Evolutionary conservation across 1,140 invertebrate species (phyloP), one percentile per base, ranked within the genome.

Genomic region (Drosophila kurseongensis): DNA sequence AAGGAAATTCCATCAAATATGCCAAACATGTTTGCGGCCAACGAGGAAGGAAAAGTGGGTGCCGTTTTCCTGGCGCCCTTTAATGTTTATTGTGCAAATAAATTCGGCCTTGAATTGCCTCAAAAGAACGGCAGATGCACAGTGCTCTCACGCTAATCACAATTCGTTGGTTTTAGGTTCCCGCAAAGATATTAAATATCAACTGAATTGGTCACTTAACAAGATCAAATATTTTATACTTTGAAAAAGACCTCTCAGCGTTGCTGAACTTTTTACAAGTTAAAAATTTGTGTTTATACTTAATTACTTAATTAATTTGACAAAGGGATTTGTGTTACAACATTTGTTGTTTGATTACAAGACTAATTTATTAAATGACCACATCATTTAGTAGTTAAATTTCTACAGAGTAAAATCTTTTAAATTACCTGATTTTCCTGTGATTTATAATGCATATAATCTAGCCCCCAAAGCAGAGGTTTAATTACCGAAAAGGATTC

Each of bases 1-100:
- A 89, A 88, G 73, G 86, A 81, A 88, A 89, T 88, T 76, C 83
- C 83, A 88, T 88, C 83, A 88, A 88, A 88, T 88, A 88, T 88
- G 83, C 83, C 84, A 88, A 83, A 80, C 83, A 89, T 88, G 84
- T 88, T 78, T 69, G 72, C 71, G 38, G 67, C 42, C 66, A 36
- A 45, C 29, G n/a, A 14, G 27, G n/a, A 16, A 2, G 12, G 23
- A 2, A 5, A 1, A 13, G 45, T 6, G 12, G 12, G 27, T 4
- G 14, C 8, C 9, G 63, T 1, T 42, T 63, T 59, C 58, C 35
- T 12, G 44, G 44, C 58, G 36, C 47, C 45, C 73, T 75, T 75
- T 75, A 58, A 75, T 75, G 72, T 75, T 75, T 75, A 66, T 59
- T 75, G 61, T 75, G 61, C 54, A 76, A 76, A 76, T 76, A 76